Base-by-base conservation (phyloP, 1,140 invertebrate species). In the Chionoecetes opilio region DNA sequence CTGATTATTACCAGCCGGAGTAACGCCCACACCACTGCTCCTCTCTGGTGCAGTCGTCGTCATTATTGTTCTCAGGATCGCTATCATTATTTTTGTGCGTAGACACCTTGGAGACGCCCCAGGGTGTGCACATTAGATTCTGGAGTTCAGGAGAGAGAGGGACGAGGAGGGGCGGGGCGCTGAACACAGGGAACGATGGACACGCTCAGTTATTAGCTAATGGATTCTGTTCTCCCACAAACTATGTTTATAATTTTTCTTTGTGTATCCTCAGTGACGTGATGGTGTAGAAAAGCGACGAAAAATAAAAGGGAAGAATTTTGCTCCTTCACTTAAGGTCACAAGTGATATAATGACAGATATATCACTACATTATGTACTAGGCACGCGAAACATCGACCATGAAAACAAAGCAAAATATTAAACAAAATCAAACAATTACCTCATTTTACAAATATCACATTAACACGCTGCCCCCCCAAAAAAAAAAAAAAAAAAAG, bases 101-200 rank as follows among this genome's bases (percentile, higher is more conserved):
- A 38, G 84, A 86, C 84, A 86, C 35, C 84, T 29, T 86, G n/a
- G 6, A 86, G 84, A 29, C 46, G 21, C 35, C 32, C 35, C 0
- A 86, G 84, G 84, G 84, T 34, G 84, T 86, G 14, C 84, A 14
- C 29, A 86, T 86, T 38, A 86, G 84, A 38, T 86, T 14, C 32
- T 86, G 84, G 29, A 17, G n/a, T 0, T 34, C 31, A 6, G 35
- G 35, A 38, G 84, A 29, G n/a, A 32, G 0, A 5, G 0, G 32
- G 35, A 34, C 21, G 21, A 26, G 21, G n/a, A 11, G 8, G 21
- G 63, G 63, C 21, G 63, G n/a, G 63, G 63, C 63, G n/a, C 21
- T n/a, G 63, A 75, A 17, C 63, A n/a, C 21, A 75, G 21, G 63
- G n/a, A 75, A 75, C 63, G n/a, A 75, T 75, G 63, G n/a, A n/a